Evolutionary conservation across 2,888 invertebrate genomes (phyloP).

Genomic region (Malachius bipustulatus): DNA sequence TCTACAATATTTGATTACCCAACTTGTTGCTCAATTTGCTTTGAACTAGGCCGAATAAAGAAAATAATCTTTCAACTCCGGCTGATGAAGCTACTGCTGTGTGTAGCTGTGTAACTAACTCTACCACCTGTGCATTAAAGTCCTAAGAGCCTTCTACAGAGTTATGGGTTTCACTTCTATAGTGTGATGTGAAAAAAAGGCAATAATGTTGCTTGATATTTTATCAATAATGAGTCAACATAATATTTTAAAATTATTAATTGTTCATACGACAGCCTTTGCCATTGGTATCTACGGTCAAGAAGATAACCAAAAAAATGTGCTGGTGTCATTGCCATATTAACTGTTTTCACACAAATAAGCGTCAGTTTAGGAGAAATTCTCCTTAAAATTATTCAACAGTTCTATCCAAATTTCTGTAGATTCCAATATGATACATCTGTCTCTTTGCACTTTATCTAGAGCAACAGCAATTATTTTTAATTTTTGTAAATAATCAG

Average conservation of each 20-base stretch:
- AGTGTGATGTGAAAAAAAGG: no score
- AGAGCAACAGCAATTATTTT: no score
- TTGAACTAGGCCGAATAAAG: neutral
- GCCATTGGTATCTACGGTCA: neutral
- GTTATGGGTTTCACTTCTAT: conserved; percentile 1
- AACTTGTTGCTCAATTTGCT: neutral
- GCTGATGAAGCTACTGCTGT: neutral
- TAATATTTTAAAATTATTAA: conserved; percentile 1
- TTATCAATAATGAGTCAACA: no score
- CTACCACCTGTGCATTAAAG: neutral
- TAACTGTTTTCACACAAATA: no score
- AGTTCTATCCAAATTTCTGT: conserved; percentile 1
- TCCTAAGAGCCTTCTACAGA: neutral
- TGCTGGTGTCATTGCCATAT: conserved; percentile 1
- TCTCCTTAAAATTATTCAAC: no score
- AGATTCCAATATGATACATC: no score
- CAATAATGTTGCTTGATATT: neutral
- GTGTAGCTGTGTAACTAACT: neutral
- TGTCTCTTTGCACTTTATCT: no score
- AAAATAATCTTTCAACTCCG: neutral
- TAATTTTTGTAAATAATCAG: no score
- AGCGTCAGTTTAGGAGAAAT: no score
- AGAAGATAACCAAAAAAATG: neutral
- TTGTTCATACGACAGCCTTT: neutral
- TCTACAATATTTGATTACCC: no score